Evolutionary conservation across 2,113 vertebrate genomes (phyloP).

Genomic region (Cygnus buccinator): DNA sequence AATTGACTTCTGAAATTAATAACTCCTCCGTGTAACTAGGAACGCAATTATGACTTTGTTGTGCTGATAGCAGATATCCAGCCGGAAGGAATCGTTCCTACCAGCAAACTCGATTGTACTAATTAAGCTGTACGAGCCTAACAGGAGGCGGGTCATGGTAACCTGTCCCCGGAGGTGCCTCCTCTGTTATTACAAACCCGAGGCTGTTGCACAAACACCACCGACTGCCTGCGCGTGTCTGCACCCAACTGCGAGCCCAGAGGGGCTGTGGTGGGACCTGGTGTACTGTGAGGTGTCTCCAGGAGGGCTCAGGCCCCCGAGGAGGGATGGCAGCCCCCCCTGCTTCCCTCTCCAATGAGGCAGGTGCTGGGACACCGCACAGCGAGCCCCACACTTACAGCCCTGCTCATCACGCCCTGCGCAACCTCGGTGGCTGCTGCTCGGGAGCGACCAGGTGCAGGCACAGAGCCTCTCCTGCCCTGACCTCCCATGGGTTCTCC

Average conservation of each 20-base stretch:
- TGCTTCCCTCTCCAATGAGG: accelerated
- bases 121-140: constrained; percentile 41
- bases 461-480: neutral
- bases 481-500: neutral
- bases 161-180: constrained; percentile 48
- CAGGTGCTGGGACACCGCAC: neutral
- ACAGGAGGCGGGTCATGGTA: constrained; percentile 5
- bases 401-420: accelerated
- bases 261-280: neutral
- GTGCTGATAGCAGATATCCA: constrained; percentile 24
- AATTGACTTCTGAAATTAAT: constrained; percentile 63
- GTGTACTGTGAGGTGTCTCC: neutral
- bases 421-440: accelerated
- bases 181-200: neutral
- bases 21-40: constrained; percentile 53
- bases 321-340: neutral
- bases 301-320: accelerated
- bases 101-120: constrained; percentile 32
- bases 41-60: constrained; percentile 51
- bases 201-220: neutral
- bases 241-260: neutral
- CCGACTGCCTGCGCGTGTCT: neutral
- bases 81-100: constrained; percentile 51
- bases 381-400: accelerated
- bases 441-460: neutral